A percentile compares a stretch with the other conserved stretches of the same genome.
Conservation (phyloP, 2,797 vertebrate species). For the Mormyrops attenuatus region DNA sequence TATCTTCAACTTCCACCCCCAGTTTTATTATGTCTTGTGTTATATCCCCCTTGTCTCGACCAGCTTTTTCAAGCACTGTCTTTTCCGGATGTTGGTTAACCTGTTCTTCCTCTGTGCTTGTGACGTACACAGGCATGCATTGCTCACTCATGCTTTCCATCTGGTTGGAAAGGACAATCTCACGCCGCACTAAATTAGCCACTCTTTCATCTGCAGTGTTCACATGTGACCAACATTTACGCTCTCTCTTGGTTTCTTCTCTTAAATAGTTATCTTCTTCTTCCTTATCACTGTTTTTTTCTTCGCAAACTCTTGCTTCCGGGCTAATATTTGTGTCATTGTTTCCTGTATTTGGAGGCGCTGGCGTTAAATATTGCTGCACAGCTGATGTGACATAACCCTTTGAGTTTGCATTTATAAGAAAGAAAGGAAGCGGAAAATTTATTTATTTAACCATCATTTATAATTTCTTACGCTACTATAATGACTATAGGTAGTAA, state of each 20-base stretch:
- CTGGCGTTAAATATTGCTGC: conserved; percentile 51
- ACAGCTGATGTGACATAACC: conserved; percentile 55
- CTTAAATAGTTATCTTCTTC: conserved; percentile 12
- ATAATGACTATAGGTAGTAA: not conserved
- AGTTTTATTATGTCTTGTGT: not conserved
- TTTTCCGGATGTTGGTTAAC: not conserved
- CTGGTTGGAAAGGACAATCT: not conserved
- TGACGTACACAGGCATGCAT: not conserved
- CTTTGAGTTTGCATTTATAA: conserved; percentile 38
- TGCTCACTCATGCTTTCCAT: conserved; percentile 6
- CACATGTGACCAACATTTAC: conserved; percentile 6
- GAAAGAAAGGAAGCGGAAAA: not conserved
- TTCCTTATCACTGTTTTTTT: not conserved
- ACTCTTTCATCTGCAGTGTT: conserved; percentile 17
- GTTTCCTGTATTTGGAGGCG: conserved; percentile 26
- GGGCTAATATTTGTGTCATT: not conserved
- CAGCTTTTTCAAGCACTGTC: not conserved
- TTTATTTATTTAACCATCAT: not conserved
- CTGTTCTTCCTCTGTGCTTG: not conserved
- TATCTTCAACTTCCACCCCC: not conserved
- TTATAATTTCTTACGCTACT: not conserved
- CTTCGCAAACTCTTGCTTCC: conserved; percentile 10
- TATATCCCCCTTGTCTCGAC: not conserved
- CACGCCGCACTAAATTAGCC: conserved; percentile 34
- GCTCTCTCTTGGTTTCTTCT: not conserved